Evolutionary conservation across 2,888 invertebrate species (phyloP).

Genomic region (Ochropacha duplaris): DNA sequence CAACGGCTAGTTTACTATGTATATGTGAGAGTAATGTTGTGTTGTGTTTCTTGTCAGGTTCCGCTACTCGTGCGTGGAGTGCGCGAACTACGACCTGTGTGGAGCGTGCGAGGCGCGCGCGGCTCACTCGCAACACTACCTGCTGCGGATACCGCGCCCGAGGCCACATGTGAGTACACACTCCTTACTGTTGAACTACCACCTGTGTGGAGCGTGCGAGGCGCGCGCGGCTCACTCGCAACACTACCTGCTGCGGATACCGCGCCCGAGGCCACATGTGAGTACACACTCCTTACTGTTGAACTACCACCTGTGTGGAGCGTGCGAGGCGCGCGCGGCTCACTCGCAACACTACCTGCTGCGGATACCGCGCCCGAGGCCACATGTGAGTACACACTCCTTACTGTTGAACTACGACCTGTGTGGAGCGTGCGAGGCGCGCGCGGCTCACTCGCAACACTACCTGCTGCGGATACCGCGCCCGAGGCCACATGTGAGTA

Average conservation of each 20-base stretch:
- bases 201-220: no score
- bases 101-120: background rate
- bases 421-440: no score
- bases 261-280: background rate
- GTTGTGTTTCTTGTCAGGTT: background rate
- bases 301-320: no score
- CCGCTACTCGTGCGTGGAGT: background rate
- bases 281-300: background rate
- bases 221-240: background rate
- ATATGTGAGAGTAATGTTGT: background rate
- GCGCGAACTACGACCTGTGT: background rate
- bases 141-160: background rate
- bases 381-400: background rate
- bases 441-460: no score
- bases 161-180: background rate
- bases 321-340: no score
- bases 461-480: no score
- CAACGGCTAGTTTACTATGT: background rate
- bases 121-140: background rate
- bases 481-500: no score
- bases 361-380: background rate
- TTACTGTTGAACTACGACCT: no score
- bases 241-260: background rate
- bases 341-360: background rate
- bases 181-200: background rate